Evolutionary conservation across 1,140 invertebrate genomes (phyloP).

Genomic region (Acromyrmex echinatior): DNA sequence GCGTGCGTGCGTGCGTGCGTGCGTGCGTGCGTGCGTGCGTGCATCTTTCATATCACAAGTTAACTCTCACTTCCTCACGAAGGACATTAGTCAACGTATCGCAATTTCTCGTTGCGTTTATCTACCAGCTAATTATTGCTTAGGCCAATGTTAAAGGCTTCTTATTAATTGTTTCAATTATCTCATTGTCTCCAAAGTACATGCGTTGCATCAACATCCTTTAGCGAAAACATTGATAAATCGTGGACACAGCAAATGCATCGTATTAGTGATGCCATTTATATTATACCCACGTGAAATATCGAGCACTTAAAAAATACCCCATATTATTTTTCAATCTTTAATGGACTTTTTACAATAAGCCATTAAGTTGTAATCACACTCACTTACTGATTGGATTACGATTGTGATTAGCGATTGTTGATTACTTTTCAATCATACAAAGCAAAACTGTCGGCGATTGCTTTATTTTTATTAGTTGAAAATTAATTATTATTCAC

Average conservation of each 20-base stretch:
- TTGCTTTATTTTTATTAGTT: no score
- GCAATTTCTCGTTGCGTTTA: slow-evolving; percentile 62
- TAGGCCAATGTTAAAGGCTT: slow-evolving; percentile 61
- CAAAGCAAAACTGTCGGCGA: no score
- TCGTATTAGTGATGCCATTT: not conserved
- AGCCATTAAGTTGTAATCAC: no score
- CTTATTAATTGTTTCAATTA: slow-evolving; percentile 58
- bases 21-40: no score
- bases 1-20: not conserved
- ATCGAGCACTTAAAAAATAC: not conserved
- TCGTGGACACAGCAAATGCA: not conserved
- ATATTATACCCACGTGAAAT: not conserved
- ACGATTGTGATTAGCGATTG: no score
- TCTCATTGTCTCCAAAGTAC: slow-evolving; percentile 45
- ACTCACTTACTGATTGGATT: no score
- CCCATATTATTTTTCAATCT: no score
- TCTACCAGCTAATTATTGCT: slow-evolving; percentile 46
- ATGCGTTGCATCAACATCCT: slow-evolving; percentile 33
- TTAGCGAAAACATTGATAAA: slow-evolving; percentile 62
- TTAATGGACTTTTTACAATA: no score
- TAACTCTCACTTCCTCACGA: slow-evolving; percentile 35
- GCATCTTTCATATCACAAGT: not conserved
- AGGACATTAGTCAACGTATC: slow-evolving; percentile 68
- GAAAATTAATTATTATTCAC: no score
- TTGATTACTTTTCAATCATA: no score